These are phyloP conservation scores for Microtus ochrogaster DNA, from an alignment of 2,113 vertebrate species.

Conservation along the genomic window DNA sequence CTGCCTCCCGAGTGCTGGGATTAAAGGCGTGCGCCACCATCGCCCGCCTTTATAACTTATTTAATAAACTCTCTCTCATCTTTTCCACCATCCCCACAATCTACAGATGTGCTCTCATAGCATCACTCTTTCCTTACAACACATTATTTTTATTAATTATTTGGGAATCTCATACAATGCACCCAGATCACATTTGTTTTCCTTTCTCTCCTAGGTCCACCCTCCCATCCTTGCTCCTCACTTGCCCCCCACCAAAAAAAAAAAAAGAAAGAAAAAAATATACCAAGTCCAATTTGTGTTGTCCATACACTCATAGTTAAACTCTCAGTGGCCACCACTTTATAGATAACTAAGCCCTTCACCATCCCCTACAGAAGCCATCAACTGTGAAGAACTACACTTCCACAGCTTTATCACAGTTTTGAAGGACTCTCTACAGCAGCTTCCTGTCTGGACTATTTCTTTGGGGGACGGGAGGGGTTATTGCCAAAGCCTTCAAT, in stretches of 20 bases:
- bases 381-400: not conserved
- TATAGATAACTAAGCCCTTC: not conserved
- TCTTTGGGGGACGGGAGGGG: accelerated
- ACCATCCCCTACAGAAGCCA: not conserved
- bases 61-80: not conserved
- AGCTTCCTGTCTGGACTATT: not conserved
- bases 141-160: not conserved
- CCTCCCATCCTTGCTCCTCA: not conserved
- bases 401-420: not conserved
- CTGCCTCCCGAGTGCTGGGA: no score
- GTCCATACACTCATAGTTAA: not conserved
- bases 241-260: not conserved
- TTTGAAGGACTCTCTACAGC: not conserved
- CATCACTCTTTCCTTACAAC: not conserved
- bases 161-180: not conserved
- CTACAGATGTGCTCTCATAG: not conserved
- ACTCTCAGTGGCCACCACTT: not conserved
- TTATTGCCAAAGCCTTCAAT: not conserved
- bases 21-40: no score
- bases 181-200: not conserved
- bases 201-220: not conserved
- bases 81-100: not conserved
- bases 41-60: not conserved
- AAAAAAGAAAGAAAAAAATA: not conserved
- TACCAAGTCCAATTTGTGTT: not conserved